These are phyloP conservation scores for Lycocorax pyrrhopterus DNA, from an alignment of 2,113 vertebrate genomes.

Conservation along the genomic window DNA sequence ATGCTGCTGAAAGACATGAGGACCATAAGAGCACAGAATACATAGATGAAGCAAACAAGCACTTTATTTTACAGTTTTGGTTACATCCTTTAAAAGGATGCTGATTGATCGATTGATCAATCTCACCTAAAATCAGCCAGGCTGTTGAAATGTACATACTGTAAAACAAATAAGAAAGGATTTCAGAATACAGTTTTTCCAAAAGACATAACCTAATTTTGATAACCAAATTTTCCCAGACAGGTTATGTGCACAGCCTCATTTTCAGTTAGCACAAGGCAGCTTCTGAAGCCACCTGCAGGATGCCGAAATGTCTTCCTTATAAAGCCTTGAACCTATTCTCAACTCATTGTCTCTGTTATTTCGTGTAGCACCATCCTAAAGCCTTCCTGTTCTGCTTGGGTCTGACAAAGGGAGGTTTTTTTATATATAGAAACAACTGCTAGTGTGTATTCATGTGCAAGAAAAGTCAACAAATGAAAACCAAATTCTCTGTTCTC, in stretches of 20 bases:
- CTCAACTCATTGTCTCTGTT: neutral
- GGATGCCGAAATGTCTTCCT: neutral
- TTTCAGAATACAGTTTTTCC: constrained; percentile 22
- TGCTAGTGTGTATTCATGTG: neutral
- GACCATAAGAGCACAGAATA: constrained; percentile 60
- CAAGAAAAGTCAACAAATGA: neutral
- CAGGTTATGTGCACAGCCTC: neutral
- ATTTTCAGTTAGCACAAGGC: neutral
- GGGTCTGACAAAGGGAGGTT: neutral
- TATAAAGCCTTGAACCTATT: neutral
- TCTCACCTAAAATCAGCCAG: neutral
- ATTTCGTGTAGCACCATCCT: neutral
- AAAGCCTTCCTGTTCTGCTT: neutral
- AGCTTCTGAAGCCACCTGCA: neutral
- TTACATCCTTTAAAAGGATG: constrained; percentile 26
- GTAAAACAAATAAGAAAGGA: neutral
- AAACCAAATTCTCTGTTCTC: neutral
- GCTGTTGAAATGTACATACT: neutral
- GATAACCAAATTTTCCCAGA: neutral
- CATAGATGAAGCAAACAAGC: constrained; percentile 16
- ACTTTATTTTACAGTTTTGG: neutral
- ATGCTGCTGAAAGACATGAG: constrained; percentile 85
- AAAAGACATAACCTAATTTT: neutral
- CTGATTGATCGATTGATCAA: neutral
- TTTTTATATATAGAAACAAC: neutral